Evolutionary conservation across 2,797 vertebrate species (phyloP).

Genomic region (Argentina silus): DNA sequence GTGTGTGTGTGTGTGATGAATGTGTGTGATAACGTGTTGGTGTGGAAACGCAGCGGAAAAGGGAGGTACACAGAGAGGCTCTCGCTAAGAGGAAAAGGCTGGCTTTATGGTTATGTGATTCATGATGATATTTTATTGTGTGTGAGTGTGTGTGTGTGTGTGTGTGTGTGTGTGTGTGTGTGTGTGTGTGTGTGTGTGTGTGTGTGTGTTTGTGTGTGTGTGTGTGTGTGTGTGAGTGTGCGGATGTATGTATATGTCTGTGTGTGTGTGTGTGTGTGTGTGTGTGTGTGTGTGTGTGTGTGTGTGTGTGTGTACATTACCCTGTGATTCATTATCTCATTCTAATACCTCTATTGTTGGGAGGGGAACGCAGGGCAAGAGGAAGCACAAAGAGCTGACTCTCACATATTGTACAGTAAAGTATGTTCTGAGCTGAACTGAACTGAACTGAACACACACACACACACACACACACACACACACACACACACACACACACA

Average conservation of each 20-base stretch:
- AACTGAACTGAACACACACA: conserved; percentile 1
- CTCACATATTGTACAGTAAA: conserved; percentile 34
- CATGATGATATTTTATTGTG: conserved; percentile 32
- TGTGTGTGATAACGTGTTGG: conserved; percentile 62
- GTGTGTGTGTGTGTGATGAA: conserved; percentile 47
- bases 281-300: neutral
- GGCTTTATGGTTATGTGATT: conserved; percentile 48
- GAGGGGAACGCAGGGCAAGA: conserved; percentile 17
- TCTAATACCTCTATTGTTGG: conserved; percentile 38
- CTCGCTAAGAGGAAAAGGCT: conserved; percentile 22
- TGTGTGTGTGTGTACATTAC: neutral
- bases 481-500: conserved; percentile 17
- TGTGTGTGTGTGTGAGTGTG: neutral
- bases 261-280: conserved; percentile 8
- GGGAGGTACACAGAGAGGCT: conserved; percentile 21
- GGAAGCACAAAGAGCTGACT: conserved; percentile 37
- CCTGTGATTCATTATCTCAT: conserved; percentile 28
- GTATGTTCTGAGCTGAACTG: conserved; percentile 32
- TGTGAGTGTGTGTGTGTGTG: neutral
- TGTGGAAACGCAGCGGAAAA: conserved; percentile 30
- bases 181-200: neutral
- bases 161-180: neutral
- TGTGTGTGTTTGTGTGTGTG: neutral
- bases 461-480: conserved; percentile 21
- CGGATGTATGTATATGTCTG: too few relatives aligned